phyloP scores from a whole-genome alignment of 2,888 invertebrate species.

The Dasypogon diadema region DNA sequence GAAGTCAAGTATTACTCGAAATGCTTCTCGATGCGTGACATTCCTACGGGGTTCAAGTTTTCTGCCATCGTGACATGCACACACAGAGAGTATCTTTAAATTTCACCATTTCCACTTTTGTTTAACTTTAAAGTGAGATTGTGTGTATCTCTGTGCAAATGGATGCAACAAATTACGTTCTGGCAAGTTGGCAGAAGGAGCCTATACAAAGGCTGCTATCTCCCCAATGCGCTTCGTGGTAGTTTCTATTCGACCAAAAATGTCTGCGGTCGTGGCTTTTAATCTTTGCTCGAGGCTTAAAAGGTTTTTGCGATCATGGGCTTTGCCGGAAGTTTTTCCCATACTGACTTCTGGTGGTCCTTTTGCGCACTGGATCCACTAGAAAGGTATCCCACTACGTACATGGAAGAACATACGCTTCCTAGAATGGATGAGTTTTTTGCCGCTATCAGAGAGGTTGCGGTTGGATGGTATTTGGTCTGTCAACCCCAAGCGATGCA shows the following conservation, averaged over 20 bases:
- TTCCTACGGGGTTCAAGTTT: no score
- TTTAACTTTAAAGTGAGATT: neutral
- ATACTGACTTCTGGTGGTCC: slow-evolving; percentile 29
- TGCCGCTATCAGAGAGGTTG: neutral
- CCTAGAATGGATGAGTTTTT: slow-evolving; percentile 2
- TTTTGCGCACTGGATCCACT: slow-evolving; percentile 5
- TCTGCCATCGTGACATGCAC: no score
- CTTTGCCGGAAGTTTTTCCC: slow-evolving; percentile 27
- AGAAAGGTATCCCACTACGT: slow-evolving; percentile 16
- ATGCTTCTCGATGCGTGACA: no score
- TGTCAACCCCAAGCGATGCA: slow-evolving; percentile 33
- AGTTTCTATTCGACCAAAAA: slow-evolving; percentile 60
- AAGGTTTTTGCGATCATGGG: slow-evolving; percentile 52
- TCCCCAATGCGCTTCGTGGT: slow-evolving; percentile 56
- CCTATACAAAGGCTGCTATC: slow-evolving; percentile 44
- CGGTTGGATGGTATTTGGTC: slow-evolving; percentile 34
- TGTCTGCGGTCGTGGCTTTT: slow-evolving; percentile 60
- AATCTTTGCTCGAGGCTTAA: slow-evolving; percentile 58
- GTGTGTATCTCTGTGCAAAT: slow-evolving; percentile 13
- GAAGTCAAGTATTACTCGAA: no score
- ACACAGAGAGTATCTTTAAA: no score
- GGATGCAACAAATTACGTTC: slow-evolving; percentile 32
- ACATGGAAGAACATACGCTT: neutral
- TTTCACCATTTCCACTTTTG: no score
- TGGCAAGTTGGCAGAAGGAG: slow-evolving; percentile 25